These are phyloP conservation scores for Caenorhabditis virilis DNA, from an alignment of 2,888 invertebrate species.

Conservation along the genomic window DNA sequence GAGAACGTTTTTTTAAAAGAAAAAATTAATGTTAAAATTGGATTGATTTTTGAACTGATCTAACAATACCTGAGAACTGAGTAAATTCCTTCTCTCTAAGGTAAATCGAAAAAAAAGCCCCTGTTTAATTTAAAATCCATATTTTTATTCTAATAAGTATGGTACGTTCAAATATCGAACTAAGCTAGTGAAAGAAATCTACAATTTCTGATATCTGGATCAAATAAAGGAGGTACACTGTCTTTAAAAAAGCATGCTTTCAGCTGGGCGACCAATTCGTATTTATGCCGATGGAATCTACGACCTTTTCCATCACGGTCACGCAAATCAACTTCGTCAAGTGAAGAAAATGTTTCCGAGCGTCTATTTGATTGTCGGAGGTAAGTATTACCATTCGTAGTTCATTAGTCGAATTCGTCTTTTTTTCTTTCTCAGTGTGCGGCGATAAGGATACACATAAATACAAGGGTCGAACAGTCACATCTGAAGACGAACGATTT, in stretches of 20 bases:
- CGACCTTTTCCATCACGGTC: slow-evolving; percentile 97
- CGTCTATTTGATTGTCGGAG: slow-evolving; percentile 94
- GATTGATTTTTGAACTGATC: no score
- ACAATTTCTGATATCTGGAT: no score
- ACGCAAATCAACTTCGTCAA: slow-evolving; percentile 87
- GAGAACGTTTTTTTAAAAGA: no score
- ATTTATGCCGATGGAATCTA: slow-evolving; percentile 98
- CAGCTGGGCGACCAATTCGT: slow-evolving; percentile 80
- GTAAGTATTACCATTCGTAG: no score
- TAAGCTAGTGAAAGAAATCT: no score
- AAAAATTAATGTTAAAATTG: no score
- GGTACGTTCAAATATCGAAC: no score
- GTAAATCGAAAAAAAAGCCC: not conserved
- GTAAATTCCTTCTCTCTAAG: not conserved
- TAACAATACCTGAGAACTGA: not conserved
- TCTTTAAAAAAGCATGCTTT: no score
- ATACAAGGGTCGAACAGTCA: slow-evolving; percentile 77
- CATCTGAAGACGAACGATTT: slow-evolving; percentile 92
- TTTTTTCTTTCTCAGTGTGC: no score
- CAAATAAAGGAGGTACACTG: no score
- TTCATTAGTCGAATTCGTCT: no score
- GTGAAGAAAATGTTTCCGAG: slow-evolving; percentile 91
- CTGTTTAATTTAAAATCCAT: slow-evolving; percentile 74
- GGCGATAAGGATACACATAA: slow-evolving; percentile 31
- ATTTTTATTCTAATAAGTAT: no score